Evolutionary conservation across 2,113 vertebrate genomes (phyloP), one percentile per base, ranked within the genome.

Genomic region (Hippocampus zosterae): DNA sequence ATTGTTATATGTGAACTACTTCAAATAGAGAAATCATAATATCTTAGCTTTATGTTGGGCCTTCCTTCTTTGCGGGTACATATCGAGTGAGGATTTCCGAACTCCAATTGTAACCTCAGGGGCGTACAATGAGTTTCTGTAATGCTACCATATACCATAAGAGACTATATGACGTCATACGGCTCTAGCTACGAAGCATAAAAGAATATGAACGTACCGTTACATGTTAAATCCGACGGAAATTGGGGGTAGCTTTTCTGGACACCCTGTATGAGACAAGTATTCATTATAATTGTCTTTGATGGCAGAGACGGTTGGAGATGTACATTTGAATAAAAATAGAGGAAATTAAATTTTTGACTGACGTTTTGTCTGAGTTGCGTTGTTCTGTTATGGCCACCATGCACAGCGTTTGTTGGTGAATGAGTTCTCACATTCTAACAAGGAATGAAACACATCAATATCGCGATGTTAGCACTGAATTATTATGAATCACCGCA

Each of bases 241-340:
- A 57, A 57, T 15, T 12, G 27, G 55, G 11, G 55, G 27, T 11
- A 25, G 11, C 12, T 57, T 44, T 29, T 57, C 12, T 27, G 23
- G 55, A 12, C 57, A 60, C 57, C 13, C 25, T 60, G 56, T 29
- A 27, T 95, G 94, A 87, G 83, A 88, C 88, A 93, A 93, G 93
- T 94, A 95, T 92, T 92, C 86, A 87, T 92, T 93, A 92, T 92
- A 88, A 93, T 93, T 96, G 96, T 94, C 96, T 96, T 96, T 94
- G 94, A 95, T 69, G 67, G 59, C 21, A 81, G 74, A 89, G 10
- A 46, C 88, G 72, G 29, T 21, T 90, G 85, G 82, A 93, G 84
- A 88, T 96, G 94, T 94, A 95, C 77, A 96, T 93, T 95, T 89
- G 88, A 96, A 96, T 75, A 98, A 97, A 84, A 96, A 93, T 88